These are phyloP conservation scores for Cryptotis parvus DNA, from an alignment of 2,113 vertebrate species.

Conservation along the genomic window DNA sequence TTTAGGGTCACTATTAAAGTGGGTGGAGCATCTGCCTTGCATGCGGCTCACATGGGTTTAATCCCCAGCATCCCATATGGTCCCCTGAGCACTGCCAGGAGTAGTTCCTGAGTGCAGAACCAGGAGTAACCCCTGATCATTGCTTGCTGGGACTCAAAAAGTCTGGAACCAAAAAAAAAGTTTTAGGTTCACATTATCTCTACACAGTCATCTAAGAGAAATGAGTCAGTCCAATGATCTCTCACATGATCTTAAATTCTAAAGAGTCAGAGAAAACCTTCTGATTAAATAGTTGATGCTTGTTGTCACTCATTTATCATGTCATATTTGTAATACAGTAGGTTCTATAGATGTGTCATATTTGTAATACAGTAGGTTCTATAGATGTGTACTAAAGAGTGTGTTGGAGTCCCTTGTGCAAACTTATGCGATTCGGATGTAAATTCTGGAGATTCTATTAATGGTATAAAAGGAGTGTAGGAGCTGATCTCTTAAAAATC, in stretches of 20 bases:
- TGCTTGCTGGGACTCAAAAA: too few relatives aligned
- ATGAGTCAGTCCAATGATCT: neutral
- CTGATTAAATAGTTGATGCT: constrained; percentile 16
- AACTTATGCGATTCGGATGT: neutral
- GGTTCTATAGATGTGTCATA: neutral
- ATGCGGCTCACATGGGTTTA: too few relatives aligned
- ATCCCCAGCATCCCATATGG: too few relatives aligned
- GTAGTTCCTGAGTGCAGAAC: too few relatives aligned
- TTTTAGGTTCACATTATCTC: neutral
- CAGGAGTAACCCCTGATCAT: too few relatives aligned
- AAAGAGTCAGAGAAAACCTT: neutral
- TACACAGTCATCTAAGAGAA: constrained; percentile 19
- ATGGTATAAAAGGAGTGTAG: constrained; percentile 3
- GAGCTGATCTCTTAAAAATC: neutral
- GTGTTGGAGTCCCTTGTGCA: neutral
- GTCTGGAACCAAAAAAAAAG: too few relatives aligned
- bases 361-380: neutral
- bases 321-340: neutral
- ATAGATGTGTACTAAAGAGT: neutral
- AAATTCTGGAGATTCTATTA: neutral
- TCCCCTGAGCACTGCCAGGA: too few relatives aligned
- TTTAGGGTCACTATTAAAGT: too few relatives aligned
- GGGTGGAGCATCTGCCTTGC: too few relatives aligned
- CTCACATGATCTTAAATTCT: constrained; percentile 48
- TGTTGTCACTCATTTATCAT: constrained; percentile 3